These are phyloP conservation scores for Ips typographus DNA, from an alignment of 1,140 invertebrate genomes.

Conservation along the genomic window DNA sequence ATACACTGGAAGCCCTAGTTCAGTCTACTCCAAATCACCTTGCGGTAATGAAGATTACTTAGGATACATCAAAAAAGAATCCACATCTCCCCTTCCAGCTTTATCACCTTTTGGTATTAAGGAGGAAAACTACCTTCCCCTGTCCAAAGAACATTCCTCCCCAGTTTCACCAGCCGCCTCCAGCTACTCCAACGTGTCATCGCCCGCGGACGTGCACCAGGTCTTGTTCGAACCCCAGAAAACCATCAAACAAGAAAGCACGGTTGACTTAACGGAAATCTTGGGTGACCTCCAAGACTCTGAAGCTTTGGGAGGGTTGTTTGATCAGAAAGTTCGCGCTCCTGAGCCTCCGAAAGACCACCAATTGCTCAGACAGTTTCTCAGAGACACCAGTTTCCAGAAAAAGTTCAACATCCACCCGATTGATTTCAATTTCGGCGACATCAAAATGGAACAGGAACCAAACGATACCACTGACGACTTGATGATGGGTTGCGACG, in stretches of 20 bases:
- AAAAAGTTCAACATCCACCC: slow-evolving; percentile 77
- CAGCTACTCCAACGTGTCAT: slow-evolving; percentile 39
- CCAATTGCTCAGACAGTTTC: slow-evolving; percentile 74
- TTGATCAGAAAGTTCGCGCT: slow-evolving; percentile 40
- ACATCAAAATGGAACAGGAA: slow-evolving; percentile 61
- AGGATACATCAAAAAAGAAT: slow-evolving; percentile 46
- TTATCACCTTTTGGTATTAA: slow-evolving; percentile 52
- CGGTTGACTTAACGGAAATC: slow-evolving; percentile 52
- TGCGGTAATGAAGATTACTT: slow-evolving; percentile 39
- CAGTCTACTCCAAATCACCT: slow-evolving; percentile 45
- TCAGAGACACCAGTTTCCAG: slow-evolving; percentile 81
- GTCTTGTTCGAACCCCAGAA: slow-evolving; percentile 43
- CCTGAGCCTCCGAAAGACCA: slow-evolving; percentile 63
- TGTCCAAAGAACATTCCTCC: slow-evolving; percentile 31
- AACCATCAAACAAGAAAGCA: slow-evolving; percentile 48
- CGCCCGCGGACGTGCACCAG: slow-evolving; percentile 36
- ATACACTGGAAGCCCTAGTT: slow-evolving; percentile 45
- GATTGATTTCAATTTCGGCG: slow-evolving; percentile 64
- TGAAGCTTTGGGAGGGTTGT: slow-evolving; percentile 41
- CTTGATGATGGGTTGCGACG: slow-evolving; percentile 57
- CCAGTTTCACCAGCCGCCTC: slow-evolving; percentile 38
- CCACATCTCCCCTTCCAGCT: slow-evolving; percentile 41
- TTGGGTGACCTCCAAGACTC: slow-evolving; percentile 53
- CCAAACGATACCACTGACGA: slow-evolving; percentile 51
- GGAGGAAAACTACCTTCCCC: slow-evolving; percentile 51